phyloP scores from a whole-genome alignment of 2,888 invertebrate genomes.

The Melipona beecheii region DNA sequence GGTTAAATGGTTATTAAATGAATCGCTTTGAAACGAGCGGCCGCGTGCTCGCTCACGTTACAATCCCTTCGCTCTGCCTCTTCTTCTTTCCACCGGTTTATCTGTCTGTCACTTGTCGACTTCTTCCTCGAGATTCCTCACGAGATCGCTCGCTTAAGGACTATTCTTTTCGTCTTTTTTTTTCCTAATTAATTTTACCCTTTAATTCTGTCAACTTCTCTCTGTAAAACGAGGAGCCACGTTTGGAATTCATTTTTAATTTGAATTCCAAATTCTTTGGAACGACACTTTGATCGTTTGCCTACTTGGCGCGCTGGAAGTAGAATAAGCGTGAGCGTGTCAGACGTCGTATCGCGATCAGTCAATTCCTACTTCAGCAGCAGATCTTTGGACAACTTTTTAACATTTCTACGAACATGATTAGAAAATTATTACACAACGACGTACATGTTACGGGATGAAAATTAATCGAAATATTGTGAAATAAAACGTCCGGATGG shows the following conservation, averaged over 20 bases:
- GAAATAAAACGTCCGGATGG: too few relatives aligned
- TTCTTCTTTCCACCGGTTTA: not conserved
- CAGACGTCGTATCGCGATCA: not conserved
- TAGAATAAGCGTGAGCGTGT: not conserved
- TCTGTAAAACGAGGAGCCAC: too few relatives aligned
- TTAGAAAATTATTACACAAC: too few relatives aligned
- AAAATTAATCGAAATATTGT: too few relatives aligned
- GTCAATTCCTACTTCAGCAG: too few relatives aligned
- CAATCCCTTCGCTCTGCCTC: not conserved
- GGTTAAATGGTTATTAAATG: conserved; percentile 61
- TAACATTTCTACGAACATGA: too few relatives aligned
- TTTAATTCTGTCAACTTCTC: too few relatives aligned
- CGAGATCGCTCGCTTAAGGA: not conserved
- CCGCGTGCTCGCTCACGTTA: not conserved
- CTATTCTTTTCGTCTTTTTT: not conserved
- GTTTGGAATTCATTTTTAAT: too few relatives aligned
- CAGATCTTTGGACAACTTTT: too few relatives aligned
- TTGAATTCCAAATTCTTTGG: too few relatives aligned
- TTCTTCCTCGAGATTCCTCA: not conserved
- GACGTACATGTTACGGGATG: too few relatives aligned
- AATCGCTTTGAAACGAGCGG: conserved; percentile 49
- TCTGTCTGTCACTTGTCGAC: not conserved
- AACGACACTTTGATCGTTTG: too few relatives aligned
- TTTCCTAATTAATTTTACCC: not conserved
- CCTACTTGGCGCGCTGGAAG: not conserved